These are phyloP conservation scores for Xenopus tropicalis DNA, from an alignment of 2,113 vertebrate genomes.

Conservation along the genomic window UCB_Xtro_10.0 CM004443.2:54657001-54657500, in stretches of 20 bases:
- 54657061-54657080: constrained; percentile 4
- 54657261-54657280: constrained; percentile 3
- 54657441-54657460: background rate
- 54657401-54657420: background rate
- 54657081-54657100: constrained; percentile 13
- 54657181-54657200: constrained; percentile 45
- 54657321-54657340: background rate
- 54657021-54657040: too few species aligned
- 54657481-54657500: background rate
- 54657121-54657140: constrained; percentile 45
- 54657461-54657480: background rate
- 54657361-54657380: background rate
- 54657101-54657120: constrained; percentile 46
- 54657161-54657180: constrained; percentile 48
- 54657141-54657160: constrained; percentile 32
- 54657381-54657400: constrained; percentile 21
- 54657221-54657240: background rate
- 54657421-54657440: background rate
- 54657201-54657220: constrained; percentile 22
- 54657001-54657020: too few species aligned
- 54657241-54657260: constrained; percentile 7
- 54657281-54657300: background rate
- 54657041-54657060: too few species aligned
- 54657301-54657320: constrained; percentile 9
- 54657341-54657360: constrained; percentile 2